Base-by-base conservation (phyloP, 1,140 invertebrate genomes). In the Andrena cerasifolii region DNA sequence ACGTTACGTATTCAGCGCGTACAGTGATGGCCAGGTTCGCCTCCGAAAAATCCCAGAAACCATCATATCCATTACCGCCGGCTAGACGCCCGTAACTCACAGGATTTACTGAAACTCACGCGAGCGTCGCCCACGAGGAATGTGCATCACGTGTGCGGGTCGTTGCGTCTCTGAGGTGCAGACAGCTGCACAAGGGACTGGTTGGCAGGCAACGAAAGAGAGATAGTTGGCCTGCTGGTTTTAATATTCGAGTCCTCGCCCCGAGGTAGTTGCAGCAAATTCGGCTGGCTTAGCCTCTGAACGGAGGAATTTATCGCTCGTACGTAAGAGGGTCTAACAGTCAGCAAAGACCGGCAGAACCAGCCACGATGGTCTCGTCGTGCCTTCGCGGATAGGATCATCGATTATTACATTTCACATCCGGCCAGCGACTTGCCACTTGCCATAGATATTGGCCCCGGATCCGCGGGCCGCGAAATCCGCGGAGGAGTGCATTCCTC, bases 361-460 rank as follows among this genome's bases (percentile, higher is more conserved):
- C 74, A 43, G 45, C 67, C 24, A 68, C 67, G 80, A 84, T 83
- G 58, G 77, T 79, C 83, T 61, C n/a, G 40, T 74, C 21, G 21
- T 62, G 73, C 21, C 28, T 24, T n/a, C 26, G 1, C n/a, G 33
- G 53, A 40, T n/a, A 59, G 45, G 70, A 56, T 68, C 58, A 54
- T 6, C 66, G 31, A 82, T 85, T 75, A 82, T 84, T 84, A 71
- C 63, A 10, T 77, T 67, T 68, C 62, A 28, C 71, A 79, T 71
- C 47, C 43, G 18, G 45, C 54, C 62, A 24, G 12, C 45, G n/a
- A n/a, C n/a, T n/a, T n/a, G n/a, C n/a, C n/a, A n/a, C n/a, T n/a
- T n/a, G n/a, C n/a, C n/a, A n/a, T n/a, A 45, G 31, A 63, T 75
- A 77, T 80, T 67, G 70, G 61, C 59, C 78, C 74, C 75, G 74